Percentiles rank a stretch among this genome's conserved stretches.
Conservation (phyloP, 2,888 invertebrate genomes). For the Bembecia ichneumoniformis region DNA sequence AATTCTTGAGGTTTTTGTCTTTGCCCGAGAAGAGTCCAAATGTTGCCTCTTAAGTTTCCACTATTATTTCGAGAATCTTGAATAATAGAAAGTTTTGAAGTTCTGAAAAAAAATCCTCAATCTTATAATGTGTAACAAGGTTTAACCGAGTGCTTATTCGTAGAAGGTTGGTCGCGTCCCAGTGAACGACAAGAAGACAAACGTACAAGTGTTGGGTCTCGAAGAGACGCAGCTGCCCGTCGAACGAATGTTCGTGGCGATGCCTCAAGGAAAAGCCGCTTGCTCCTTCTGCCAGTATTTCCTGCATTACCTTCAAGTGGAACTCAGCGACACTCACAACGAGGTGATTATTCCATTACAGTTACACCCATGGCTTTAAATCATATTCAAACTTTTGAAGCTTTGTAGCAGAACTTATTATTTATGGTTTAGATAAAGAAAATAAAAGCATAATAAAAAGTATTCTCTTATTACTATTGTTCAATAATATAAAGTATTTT, state of each 20-base stretch:
- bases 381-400: background rate
- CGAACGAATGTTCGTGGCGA: constrained; percentile 51
- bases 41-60: too few relatives aligned
- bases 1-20: too few relatives aligned
- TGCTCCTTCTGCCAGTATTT: constrained; percentile 89
- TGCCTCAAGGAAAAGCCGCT: constrained; percentile 48
- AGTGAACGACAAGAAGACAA: constrained; percentile 12
- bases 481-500: too few relatives aligned
- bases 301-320: constrained; percentile 83
- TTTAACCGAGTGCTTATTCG: too few relatives aligned
- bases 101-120: too few relatives aligned
- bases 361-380: background rate
- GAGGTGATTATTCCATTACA: constrained; percentile 60
- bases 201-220: constrained; percentile 29
- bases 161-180: constrained; percentile 23
- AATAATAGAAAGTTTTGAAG: too few relatives aligned
- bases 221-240: constrained; percentile 50
- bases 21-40: too few relatives aligned
- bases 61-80: too few relatives aligned
- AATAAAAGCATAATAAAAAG: too few relatives aligned
- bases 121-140: too few relatives aligned
- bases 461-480: too few relatives aligned
- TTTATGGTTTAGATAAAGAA: too few relatives aligned
- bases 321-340: constrained; percentile 76
- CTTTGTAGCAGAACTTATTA: background rate